These are phyloP conservation scores for Arenaria interpres DNA, from an alignment of 2,113 vertebrate genomes.

Conservation along the genomic window DNA sequence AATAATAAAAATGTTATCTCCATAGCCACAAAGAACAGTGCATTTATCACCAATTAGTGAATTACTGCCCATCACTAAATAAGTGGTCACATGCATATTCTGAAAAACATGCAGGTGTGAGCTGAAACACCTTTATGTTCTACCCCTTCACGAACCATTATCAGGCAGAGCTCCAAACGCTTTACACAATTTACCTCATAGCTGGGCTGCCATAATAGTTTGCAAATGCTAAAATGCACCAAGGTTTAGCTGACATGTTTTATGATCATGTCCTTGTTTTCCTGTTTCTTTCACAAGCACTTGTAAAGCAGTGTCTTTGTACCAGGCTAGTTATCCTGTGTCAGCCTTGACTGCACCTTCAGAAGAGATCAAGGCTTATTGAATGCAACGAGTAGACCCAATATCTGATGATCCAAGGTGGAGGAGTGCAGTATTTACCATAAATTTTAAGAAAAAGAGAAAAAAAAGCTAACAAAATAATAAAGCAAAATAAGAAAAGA, in stretches of 20 bases:
- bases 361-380: background rate
- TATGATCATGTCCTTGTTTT: background rate
- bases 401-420: background rate
- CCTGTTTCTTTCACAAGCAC: background rate
- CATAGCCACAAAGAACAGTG: background rate
- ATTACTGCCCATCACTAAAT: background rate
- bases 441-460: background rate
- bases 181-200: background rate
- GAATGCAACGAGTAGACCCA: background rate
- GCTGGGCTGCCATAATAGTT: background rate
- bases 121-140: background rate
- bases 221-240: background rate
- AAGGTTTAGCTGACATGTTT: background rate
- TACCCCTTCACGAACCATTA: background rate
- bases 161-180: background rate
- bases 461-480: background rate
- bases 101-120: background rate
- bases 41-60: background rate
- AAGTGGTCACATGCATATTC: background rate
- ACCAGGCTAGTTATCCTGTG: background rate
- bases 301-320: background rate
- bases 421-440: background rate
- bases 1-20: background rate
- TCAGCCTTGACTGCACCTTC: background rate
- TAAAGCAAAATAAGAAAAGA: background rate